Base-by-base conservation (phyloP, 1,140 invertebrate species). In the Drosophila sucinea region DNA sequence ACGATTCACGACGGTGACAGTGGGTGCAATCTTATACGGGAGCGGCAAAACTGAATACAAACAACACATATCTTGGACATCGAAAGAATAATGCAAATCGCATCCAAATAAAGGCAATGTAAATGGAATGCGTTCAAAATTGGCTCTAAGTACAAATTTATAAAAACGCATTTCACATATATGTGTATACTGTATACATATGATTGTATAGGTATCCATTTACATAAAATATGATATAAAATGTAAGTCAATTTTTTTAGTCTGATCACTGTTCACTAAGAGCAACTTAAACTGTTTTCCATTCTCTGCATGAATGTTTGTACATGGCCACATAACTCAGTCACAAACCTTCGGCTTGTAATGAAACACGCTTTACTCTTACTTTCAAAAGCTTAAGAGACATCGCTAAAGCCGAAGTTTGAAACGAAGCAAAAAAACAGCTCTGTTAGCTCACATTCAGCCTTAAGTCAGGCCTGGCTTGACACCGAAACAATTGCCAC, bases 381-480 rank as follows among this genome's bases (percentile, higher is more conserved):
- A 87, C 80, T 87, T 89, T 89, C 80, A 89, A 83, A 89, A 80
- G 70, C 84, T 87, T 79, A 86, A 86, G 83, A 86, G 83, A 77
- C 44, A 41, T 57, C 17, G 23, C 11, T 56, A 3, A 25, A 29
- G 58, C 40, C 38, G 58, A 38, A 56, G 35, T 67, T 32, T 40
- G 8, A 41, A 30, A 17, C 38, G 33, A 56, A 47, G 44, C 47
- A 73, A 73, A 70, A 80, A 41, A 54, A 62, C 68, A 67, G 41
- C 51, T 29, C 75, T 86, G 82, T 79, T 60, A 75, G 56, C 56
- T 77, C 65, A 81, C 77, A 78, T 67, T 4, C 30, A 25, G 44
- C 63, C 23, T 40, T 17, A 57, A 23, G 33, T 60, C 30, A 66
- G 58, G 47, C 63, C 44, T 77, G 64, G 47, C 70, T 78, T 61